Percentiles rank a stretch among this genome's conserved stretches.
Conservation (phyloP, 2,888 invertebrate species). For the Trichogramma evanescens region DNA sequence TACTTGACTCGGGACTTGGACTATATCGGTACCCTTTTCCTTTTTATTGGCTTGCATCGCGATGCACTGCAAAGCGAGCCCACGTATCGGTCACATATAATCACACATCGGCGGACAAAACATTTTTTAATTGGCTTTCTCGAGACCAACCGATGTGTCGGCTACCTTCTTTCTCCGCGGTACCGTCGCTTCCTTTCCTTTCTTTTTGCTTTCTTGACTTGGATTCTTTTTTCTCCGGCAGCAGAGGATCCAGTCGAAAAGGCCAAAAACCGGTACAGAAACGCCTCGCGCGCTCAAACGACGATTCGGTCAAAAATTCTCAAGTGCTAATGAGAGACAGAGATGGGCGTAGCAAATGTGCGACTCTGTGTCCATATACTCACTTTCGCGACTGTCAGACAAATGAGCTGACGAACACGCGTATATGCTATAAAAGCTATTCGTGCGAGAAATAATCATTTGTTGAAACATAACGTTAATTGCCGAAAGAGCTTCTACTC, state of each 20-base stretch:
- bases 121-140: conserved; percentile 48
- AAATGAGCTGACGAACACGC: conserved; percentile 29
- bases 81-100: not conserved
- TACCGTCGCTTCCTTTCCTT: not conserved
- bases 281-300: not conserved
- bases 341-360: conserved; percentile 5
- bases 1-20: too few species aligned
- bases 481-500: not conserved
- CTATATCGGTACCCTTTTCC: too few species aligned
- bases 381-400: conserved; percentile 1
- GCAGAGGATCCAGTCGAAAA: not conserved
- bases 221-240: not conserved
- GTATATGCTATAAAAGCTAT: conserved; percentile 21
- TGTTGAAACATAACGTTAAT: conserved; percentile 22
- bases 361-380: conserved; percentile 5
- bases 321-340: conserved; percentile 21
- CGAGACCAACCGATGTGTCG: conserved; percentile 15
- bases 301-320: conserved; percentile 11
- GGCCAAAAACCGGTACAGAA: conserved; percentile 3
- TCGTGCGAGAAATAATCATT: conserved; percentile 13
- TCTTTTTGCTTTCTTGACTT: not conserved
- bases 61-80: not conserved
- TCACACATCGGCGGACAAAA: conserved; percentile 42
- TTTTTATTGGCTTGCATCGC: too few species aligned
- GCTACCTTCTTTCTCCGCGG: conserved; percentile 14